Evolutionary conservation across 1,140 invertebrate species (phyloP).

Genomic region (Rhyzopertha dominica): DNA sequence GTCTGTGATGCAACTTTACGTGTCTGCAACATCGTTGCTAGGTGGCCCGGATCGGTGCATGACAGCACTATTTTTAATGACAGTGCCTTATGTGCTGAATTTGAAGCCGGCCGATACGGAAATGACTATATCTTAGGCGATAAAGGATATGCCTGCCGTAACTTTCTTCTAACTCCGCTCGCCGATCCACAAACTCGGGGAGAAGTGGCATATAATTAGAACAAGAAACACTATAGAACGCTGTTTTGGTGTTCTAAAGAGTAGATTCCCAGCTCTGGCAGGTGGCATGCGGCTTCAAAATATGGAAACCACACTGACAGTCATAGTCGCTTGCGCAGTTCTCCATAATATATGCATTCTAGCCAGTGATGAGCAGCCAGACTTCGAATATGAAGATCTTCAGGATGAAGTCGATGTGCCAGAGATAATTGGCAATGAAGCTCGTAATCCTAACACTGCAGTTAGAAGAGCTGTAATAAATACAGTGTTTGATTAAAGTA

Average conservation of each 20-base stretch:
- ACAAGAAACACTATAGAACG: constrained; percentile 5
- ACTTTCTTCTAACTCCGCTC: constrained; percentile 35
- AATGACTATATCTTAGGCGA: too few species aligned
- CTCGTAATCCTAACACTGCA: too few species aligned
- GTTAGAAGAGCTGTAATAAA: too few species aligned
- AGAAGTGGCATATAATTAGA: constrained; percentile 35
- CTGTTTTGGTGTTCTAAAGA: background rate
- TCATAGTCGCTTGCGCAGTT: too few species aligned
- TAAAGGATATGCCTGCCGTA: constrained; percentile 22
- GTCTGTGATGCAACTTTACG: constrained; percentile 27
- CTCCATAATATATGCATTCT: too few species aligned
- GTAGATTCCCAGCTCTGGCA: constrained; percentile 8
- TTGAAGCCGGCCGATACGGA: too few species aligned
- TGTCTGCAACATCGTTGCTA: constrained; percentile 37
- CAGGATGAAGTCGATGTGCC: too few species aligned
- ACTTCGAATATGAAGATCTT: too few species aligned
- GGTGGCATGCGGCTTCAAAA: constrained; percentile 46
- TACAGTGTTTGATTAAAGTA: too few species aligned
- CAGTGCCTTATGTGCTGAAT: constrained; percentile 13
- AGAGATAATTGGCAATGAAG: too few species aligned
- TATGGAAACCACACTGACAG: too few species aligned
- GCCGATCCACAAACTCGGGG: constrained; percentile 21
- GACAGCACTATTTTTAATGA: constrained; percentile 40
- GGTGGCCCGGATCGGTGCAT: constrained; percentile 41
- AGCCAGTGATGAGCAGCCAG: too few species aligned